Evolutionary conservation across 2,797 vertebrate species (phyloP).

Genomic region (Hemitrygon akajei): DNA sequence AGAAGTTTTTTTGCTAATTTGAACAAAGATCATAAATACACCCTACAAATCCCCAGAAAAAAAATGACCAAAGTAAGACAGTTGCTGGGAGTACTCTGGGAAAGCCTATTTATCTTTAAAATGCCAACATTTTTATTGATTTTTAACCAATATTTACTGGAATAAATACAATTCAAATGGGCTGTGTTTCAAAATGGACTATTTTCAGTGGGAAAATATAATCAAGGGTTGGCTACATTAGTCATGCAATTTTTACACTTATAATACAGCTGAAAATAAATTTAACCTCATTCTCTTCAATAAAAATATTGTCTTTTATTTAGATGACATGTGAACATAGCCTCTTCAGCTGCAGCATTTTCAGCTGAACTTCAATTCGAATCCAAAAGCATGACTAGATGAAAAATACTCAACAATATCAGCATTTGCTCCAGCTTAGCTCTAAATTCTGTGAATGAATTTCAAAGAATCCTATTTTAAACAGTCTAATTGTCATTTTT

Average conservation of each 20-base stretch:
- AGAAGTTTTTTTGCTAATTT: too few relatives aligned
- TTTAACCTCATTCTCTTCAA: not conserved
- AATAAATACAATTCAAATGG: not conserved
- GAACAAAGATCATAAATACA: not conserved
- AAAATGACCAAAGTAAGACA: not conserved
- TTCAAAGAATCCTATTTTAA: not conserved
- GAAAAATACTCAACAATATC: slow-evolving; percentile 8
- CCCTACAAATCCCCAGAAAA: not conserved
- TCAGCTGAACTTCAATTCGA: not conserved
- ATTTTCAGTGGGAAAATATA: not conserved
- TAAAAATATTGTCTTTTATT: not conserved
- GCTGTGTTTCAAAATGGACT: not conserved
- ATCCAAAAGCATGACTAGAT: not conserved
- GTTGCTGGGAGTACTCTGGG: not conserved
- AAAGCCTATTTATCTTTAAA: not conserved
- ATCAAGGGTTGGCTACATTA: not conserved
- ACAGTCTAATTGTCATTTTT: not conserved
- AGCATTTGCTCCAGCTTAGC: not conserved
- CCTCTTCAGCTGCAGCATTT: not conserved
- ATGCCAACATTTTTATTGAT: not conserved
- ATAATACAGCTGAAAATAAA: slow-evolving; percentile 2
- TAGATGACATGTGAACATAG: not conserved
- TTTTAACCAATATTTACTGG: not conserved
- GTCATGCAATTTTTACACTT: not conserved
- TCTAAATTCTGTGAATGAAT: not conserved